phyloP scores from a whole-genome alignment of 2,113 vertebrate species.

The Trochalopteron elliotii region DNA sequence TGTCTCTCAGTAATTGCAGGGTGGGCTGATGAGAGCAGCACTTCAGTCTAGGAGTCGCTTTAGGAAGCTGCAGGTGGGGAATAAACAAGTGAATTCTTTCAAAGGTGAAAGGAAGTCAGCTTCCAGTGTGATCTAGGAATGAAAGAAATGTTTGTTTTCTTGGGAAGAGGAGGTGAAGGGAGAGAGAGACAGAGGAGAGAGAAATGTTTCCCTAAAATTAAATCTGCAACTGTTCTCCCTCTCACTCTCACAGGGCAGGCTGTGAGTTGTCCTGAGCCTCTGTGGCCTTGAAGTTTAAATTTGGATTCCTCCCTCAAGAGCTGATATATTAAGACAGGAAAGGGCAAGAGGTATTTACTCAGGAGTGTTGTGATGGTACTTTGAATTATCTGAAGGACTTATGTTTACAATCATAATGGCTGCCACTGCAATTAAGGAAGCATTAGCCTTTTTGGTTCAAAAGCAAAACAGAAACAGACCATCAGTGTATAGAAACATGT shows the following conservation, averaged over 20 bases:
- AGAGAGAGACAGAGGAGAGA: background rate
- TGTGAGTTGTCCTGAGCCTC: background rate
- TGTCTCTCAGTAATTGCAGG: background rate
- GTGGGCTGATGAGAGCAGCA: background rate
- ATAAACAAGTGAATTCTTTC: background rate
- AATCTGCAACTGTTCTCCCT: background rate
- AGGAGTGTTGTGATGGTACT: background rate
- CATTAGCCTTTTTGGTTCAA: background rate
- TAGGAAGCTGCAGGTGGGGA: background rate
- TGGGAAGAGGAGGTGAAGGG: background rate
- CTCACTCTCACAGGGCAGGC: background rate
- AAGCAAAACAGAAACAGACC: background rate
- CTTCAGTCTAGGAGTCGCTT: background rate
- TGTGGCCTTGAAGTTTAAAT: slow-evolving; percentile 17
- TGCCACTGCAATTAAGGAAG: background rate
- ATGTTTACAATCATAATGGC: background rate
- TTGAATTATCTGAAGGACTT: background rate
- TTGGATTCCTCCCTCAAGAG: background rate
- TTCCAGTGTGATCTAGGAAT: background rate
- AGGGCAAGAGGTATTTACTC: background rate
- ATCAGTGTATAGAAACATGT: background rate
- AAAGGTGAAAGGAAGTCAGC: background rate
- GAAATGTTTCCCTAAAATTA: background rate
- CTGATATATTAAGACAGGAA: background rate
- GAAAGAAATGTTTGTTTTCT: background rate